A percentile compares a stretch with the other conserved stretches of the same genome.
Evolutionary conservation across 2,888 invertebrate species (phyloP).

Genomic region (Leptinotarsa juncta): DNA sequence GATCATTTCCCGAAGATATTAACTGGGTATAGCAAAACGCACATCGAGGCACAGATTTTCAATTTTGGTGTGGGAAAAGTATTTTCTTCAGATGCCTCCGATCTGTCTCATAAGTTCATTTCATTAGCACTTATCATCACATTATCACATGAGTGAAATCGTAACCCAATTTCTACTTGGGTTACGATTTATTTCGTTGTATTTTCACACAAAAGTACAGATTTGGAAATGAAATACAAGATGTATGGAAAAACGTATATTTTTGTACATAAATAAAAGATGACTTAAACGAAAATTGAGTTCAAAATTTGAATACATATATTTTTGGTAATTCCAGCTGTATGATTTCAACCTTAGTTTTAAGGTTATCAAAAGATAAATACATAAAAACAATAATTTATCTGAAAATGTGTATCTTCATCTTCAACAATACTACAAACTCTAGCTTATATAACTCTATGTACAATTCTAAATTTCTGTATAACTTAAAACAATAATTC

Average conservation of each 20-base stretch:
- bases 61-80: too few relatives aligned
- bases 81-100: too few relatives aligned
- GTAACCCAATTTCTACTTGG: too few relatives aligned
- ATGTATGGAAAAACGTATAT: conserved; percentile 15
- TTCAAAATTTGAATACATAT: conserved; percentile 8
- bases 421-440: conserved; percentile 1
- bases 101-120: too few relatives aligned
- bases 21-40: too few relatives aligned
- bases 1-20: too few relatives aligned
- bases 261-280: not conserved
- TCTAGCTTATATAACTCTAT: not conserved
- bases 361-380: conserved; percentile 8
- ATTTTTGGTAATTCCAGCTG: conserved; percentile 29
- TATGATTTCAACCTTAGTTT: conserved; percentile 20
- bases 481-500: not conserved
- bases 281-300: conserved; percentile 7
- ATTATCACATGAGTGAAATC: too few relatives aligned
- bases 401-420: not conserved
- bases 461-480: not conserved
- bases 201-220: too few relatives aligned
- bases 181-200: too few relatives aligned
- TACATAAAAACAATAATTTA: conserved; percentile 26
- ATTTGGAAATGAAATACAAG: not conserved
- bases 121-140: too few relatives aligned
- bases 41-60: too few relatives aligned